A percentile compares a stretch with the other conserved stretches of the same genome.
Conservation (phyloP, 2,888 invertebrate genomes). For the Acronicta leporina region DNA sequence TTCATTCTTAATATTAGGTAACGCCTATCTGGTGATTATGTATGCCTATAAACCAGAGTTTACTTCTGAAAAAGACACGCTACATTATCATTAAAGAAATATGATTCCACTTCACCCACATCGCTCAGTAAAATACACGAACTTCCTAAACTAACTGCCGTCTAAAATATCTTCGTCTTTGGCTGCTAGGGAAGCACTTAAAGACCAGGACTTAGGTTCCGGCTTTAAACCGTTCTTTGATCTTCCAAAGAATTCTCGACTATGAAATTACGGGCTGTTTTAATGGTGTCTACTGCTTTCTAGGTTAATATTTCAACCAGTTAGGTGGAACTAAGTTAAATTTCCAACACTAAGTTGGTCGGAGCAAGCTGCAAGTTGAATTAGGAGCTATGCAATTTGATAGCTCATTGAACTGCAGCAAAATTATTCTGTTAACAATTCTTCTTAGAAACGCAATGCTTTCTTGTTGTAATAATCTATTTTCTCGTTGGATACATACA, state of each 20-base stretch:
- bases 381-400: conserved; percentile 43
- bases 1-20: too few species aligned
- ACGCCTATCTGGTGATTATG: too few species aligned
- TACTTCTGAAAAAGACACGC: neutral
- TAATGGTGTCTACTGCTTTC: conserved; percentile 42
- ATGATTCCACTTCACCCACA: neutral
- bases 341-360: conserved; percentile 41
- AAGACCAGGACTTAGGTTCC: conserved; percentile 16
- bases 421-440: conserved; percentile 37
- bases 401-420: conserved; percentile 29
- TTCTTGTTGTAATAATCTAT: neutral
- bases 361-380: conserved; percentile 26
- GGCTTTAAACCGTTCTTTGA: conserved; percentile 36
- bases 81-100: neutral
- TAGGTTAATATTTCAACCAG: conserved; percentile 56
- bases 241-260: conserved; percentile 41
- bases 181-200: conserved; percentile 38
- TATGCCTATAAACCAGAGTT: neutral
- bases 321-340: conserved; percentile 52
- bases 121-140: neutral
- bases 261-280: conserved; percentile 51
- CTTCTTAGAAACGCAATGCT: conserved; percentile 1
- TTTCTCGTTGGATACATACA: too few species aligned
- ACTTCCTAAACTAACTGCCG: conserved; percentile 28
- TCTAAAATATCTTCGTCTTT: conserved; percentile 22